These are phyloP conservation scores for Lasioglossum pauxillum DNA, from an alignment of 2,888 invertebrate species.

Conservation along the genomic window DNA sequence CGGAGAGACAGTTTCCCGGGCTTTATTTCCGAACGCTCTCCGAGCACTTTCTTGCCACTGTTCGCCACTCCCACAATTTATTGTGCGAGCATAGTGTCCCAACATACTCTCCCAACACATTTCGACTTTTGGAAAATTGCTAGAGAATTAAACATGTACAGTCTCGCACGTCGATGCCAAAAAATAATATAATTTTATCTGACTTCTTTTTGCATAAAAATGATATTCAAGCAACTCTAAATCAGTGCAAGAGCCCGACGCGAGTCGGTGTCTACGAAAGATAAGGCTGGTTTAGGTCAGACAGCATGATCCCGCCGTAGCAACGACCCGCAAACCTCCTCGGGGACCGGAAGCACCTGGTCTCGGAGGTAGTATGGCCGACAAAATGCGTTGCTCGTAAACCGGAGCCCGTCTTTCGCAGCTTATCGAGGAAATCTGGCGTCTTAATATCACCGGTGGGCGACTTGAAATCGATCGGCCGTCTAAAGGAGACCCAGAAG, in stretches of 20 bases:
- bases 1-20: not conserved
- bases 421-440: not conserved
- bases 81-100: not conserved
- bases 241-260: not conserved
- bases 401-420: not conserved
- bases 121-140: not conserved
- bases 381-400: not conserved
- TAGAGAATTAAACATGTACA: not conserved
- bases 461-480: slow-evolving; percentile 17
- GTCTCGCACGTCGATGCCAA: too few relatives aligned
- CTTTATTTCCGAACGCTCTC: not conserved
- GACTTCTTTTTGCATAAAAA: not conserved
- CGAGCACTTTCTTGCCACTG: not conserved
- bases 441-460: not conserved
- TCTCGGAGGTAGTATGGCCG: not conserved
- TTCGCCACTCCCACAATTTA: not conserved
- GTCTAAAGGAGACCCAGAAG: not conserved
- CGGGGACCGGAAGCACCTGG: not conserved
- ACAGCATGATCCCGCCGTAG: not conserved
- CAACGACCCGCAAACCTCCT: not conserved
- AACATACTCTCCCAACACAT: not conserved
- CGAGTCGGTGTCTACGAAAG: not conserved
- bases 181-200: too few relatives aligned
- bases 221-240: not conserved
- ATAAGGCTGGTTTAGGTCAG: not conserved